Conservation (phyloP, 2,113 vertebrate species). For the Barnardius zonarius region DNA sequence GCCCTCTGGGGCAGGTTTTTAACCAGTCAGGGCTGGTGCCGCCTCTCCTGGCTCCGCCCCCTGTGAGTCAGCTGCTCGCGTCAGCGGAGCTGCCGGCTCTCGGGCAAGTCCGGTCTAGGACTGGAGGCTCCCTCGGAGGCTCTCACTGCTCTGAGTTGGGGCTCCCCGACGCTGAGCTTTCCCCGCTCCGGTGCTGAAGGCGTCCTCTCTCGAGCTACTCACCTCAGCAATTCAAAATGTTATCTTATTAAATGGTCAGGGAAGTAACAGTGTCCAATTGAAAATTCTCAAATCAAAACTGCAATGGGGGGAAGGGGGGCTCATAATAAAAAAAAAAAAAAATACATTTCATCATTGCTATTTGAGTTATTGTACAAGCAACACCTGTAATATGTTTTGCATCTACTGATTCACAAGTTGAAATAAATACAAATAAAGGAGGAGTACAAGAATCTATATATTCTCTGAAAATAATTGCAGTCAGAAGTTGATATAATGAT, state of each 20-base stretch:
- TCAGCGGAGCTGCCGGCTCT: too few species aligned
- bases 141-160: too few species aligned
- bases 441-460: not conserved
- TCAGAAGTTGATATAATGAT: not conserved
- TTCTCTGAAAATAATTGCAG: not conserved
- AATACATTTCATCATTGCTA: too few species aligned
- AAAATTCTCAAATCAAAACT: not conserved
- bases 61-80: too few species aligned
- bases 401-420: not conserved
- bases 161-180: too few species aligned
- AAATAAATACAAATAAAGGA: not conserved
- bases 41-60: too few species aligned
- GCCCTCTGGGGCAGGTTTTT: too few species aligned
- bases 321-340: not conserved
- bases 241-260: not conserved
- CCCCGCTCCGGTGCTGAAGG: too few species aligned
- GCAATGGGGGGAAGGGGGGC: fast-evolving
- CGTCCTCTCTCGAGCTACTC: too few species aligned
- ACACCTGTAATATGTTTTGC: not conserved
- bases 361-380: not conserved
- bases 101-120: too few species aligned
- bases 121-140: too few species aligned
- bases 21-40: too few species aligned
- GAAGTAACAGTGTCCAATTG: not conserved
- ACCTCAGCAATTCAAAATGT: not conserved